Base-by-base conservation (phyloP, 1,140 invertebrate genomes). In the Pogonognathellus flavescens region DNA sequence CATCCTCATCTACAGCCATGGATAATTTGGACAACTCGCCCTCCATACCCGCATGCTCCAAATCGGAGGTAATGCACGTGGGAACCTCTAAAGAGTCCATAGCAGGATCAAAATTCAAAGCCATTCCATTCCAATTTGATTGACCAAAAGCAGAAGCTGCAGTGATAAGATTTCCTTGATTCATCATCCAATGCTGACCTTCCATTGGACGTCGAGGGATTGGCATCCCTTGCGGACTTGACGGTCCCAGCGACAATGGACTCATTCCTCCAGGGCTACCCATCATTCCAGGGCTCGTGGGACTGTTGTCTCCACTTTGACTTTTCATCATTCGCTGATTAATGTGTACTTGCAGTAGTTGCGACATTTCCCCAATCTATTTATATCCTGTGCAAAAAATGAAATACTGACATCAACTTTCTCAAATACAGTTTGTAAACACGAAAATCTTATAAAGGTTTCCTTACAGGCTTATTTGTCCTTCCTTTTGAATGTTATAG, bases 1-100 rank as follows among this genome's bases (percentile, higher is more conserved):
- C 95, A 90, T 97, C 95, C 89, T 96, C 95, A 88, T 96, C 95
- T 93, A 95, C 88, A 0, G 88, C 86, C 88, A 89, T 89, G 49
- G 88, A 88, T 41, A 89, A 84, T 81, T 88, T 89, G 49, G 88
- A 88, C 31, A 89, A 18, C 57, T 87, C 88, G 4, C 88, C 87
- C 62, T 88, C 87, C 88, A 88, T 88, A 13, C 80, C 41, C 83
- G 86, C 82, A n/a, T 86, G 53, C 18, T 87, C 86, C 50, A 87
- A 49, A 50, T 88, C 87, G 49, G 82, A 82, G 6, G 41, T 50
- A 0, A 59, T 57, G 53, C 57, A 76, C 31, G 82, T 6, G n/a
- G 80, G 76, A 6, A 52, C 72, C 5, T 84, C 84, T 66, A 84
- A 16, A 13, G 83, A 31, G n/a, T 88, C 87, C 83, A 86, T 88